phyloP scores from a whole-genome alignment of 2,888 invertebrate genomes.

The Andrena trimmerana region DNA sequence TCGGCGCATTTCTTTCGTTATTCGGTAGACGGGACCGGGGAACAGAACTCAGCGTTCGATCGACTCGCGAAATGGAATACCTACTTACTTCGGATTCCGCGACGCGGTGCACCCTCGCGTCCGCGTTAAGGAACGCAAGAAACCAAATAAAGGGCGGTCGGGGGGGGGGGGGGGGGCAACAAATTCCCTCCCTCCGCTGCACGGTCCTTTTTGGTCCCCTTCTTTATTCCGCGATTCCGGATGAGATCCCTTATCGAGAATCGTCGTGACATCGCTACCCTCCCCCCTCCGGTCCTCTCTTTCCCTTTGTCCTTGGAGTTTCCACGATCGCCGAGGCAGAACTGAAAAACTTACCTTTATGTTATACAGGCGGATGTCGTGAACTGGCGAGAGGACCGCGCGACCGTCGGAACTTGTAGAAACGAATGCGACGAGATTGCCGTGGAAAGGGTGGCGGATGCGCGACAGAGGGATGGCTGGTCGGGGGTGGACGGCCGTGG shows the following conservation, averaged over 20 bases:
- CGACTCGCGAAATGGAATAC: slow-evolving; percentile 38
- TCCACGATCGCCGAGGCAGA: slow-evolving; percentile 47
- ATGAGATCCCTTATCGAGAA: slow-evolving; percentile 20
- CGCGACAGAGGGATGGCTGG: not conserved
- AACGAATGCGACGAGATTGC: slow-evolving; percentile 61
- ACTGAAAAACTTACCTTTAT: slow-evolving; percentile 57
- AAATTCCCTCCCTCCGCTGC: not conserved
- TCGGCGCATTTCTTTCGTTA: slow-evolving; percentile 51
- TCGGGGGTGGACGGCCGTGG: slow-evolving; percentile 8
- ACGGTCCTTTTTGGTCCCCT: not conserved
- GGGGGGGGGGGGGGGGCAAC: not conserved
- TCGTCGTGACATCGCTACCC: slow-evolving; percentile 8
- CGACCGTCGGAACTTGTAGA: slow-evolving; percentile 62
- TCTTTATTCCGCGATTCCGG: slow-evolving; percentile 21
- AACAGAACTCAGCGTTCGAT: slow-evolving; percentile 47
- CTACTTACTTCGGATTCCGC: slow-evolving; percentile 9
- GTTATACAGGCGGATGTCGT: slow-evolving; percentile 70
- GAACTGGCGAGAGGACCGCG: slow-evolving; percentile 67
- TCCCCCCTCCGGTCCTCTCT: not conserved
- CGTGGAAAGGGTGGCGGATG: slow-evolving; percentile 25
- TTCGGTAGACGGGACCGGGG: slow-evolving; percentile 18
- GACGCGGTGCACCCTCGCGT: not conserved
- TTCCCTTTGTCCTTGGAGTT: slow-evolving; percentile 15
- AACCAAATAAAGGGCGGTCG: not conserved
- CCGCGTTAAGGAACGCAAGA: slow-evolving; percentile 28